Percentiles rank a stretch among this genome's conserved stretches.
Evolutionary conservation across 23 tunicate genomes (phyloP).

Genomic region (Styela clava): DNA sequence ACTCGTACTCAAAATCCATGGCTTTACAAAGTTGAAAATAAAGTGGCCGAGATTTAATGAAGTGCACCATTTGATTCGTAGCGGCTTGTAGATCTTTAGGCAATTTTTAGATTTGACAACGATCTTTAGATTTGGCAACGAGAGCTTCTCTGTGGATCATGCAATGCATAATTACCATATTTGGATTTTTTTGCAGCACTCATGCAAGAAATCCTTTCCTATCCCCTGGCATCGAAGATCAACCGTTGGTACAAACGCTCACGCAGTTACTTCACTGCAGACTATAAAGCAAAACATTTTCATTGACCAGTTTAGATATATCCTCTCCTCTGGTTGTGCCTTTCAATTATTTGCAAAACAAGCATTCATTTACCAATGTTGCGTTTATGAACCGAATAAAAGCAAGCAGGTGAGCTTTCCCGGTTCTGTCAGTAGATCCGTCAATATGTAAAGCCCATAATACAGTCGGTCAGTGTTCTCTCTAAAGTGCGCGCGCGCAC

Average conservation of each 20-base stretch:
- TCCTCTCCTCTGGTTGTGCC: conserved; percentile 58
- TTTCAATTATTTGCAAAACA: conserved; percentile 61
- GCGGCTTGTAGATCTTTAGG: conserved; percentile 25
- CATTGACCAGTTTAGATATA: conserved; percentile 41
- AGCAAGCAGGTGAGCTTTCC: conserved; percentile 64
- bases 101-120: background rate
- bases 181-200: conserved; percentile 39
- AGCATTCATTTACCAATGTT: conserved; percentile 47
- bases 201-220: conserved; percentile 43
- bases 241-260: conserved; percentile 29
- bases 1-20: conserved; percentile 38
- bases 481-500: too few relatives aligned
- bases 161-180: conserved; percentile 41
- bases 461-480: conserved; percentile 43
- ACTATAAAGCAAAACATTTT: conserved; percentile 32
- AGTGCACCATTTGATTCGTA: conserved; percentile 46
- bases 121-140: conserved; percentile 27
- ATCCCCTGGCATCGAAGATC: conserved; percentile 39
- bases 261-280: conserved; percentile 47
- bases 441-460: conserved; percentile 51
- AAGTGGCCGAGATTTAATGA: conserved; percentile 44
- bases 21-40: conserved; percentile 30
- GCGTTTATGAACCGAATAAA: conserved; percentile 56
- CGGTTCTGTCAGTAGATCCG: conserved; percentile 56
- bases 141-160: conserved; percentile 53